Conservation (phyloP, 2,797 vertebrate species). For the Gallinago solitaria region DNA sequence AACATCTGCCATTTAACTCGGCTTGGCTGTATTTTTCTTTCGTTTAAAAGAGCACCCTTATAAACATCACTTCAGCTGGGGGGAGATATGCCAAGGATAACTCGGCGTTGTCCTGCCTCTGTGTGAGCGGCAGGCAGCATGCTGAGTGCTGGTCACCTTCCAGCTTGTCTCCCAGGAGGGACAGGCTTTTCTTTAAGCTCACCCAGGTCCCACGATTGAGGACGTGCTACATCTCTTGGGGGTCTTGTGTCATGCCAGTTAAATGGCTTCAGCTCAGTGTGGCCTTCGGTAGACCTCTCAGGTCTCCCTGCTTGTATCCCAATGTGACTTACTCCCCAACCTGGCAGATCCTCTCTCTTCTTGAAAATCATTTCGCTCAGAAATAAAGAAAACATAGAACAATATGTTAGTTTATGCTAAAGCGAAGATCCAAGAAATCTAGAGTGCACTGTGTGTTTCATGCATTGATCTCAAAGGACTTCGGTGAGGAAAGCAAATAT, state of each 20-base stretch:
- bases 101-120: not conserved
- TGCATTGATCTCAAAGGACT: not conserved
- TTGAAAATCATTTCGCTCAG: not conserved
- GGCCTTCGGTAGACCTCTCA: not conserved
- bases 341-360: not conserved
- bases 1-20: not conserved
- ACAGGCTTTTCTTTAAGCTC: not conserved
- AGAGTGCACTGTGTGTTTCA: not conserved
- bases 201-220: not conserved
- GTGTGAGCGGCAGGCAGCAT: accelerated
- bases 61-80: not conserved
- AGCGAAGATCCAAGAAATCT: not conserved
- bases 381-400: not conserved
- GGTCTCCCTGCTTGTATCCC: not conserved
- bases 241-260: not conserved
- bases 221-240: not conserved
- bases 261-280: accelerated
- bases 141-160: not conserved
- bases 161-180: not conserved
- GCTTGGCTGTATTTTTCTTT: not conserved
- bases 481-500: not conserved
- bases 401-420: not conserved
- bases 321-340: not conserved
- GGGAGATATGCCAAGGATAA: not conserved
- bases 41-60: not conserved